A percentile compares a stretch with the other conserved stretches of the same genome.
Evolutionary conservation across 2,888 invertebrate genomes (phyloP).

Genomic region (Melanostoma scalare): DNA sequence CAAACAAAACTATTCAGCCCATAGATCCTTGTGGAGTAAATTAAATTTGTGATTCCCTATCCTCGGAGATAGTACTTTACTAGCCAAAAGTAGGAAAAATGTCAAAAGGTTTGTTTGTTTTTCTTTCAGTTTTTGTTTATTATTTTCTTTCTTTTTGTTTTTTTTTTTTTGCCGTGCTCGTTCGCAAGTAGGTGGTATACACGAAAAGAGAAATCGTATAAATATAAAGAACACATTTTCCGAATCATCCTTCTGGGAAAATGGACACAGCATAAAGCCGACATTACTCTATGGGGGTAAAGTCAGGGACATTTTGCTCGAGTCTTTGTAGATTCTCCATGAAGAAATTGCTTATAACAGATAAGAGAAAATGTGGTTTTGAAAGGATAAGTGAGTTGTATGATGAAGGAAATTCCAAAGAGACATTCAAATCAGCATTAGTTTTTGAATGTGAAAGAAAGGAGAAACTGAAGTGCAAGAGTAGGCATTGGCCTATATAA

Average conservation of each 20-base stretch:
- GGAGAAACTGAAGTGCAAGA: not conserved
- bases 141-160: not conserved
- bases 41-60: conserved; percentile 63
- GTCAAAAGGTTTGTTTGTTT: conserved; percentile 30
- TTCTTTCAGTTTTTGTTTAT: not conserved
- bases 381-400: conserved; percentile 51
- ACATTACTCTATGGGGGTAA: conserved; percentile 56
- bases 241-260: conserved; percentile 61
- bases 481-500: no score
- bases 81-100: conserved; percentile 47
- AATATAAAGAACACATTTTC: conserved; percentile 56
- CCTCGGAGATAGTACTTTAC: conserved; percentile 48
- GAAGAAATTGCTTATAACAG: conserved; percentile 57
- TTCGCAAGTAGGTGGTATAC: conserved; percentile 50
- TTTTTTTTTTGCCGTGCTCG: not conserved
- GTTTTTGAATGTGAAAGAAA: conserved; percentile 10
- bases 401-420: conserved; percentile 33
- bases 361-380: conserved; percentile 57
- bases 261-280: conserved; percentile 55
- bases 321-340: conserved; percentile 49
- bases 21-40: conserved; percentile 57
- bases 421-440: not conserved
- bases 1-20: conserved; percentile 43
- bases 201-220: conserved; percentile 49
- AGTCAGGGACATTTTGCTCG: conserved; percentile 49